Evolutionary conservation across 2,888 invertebrate species (phyloP).

Genomic region (Stenchaetothrips biformis): DNA sequence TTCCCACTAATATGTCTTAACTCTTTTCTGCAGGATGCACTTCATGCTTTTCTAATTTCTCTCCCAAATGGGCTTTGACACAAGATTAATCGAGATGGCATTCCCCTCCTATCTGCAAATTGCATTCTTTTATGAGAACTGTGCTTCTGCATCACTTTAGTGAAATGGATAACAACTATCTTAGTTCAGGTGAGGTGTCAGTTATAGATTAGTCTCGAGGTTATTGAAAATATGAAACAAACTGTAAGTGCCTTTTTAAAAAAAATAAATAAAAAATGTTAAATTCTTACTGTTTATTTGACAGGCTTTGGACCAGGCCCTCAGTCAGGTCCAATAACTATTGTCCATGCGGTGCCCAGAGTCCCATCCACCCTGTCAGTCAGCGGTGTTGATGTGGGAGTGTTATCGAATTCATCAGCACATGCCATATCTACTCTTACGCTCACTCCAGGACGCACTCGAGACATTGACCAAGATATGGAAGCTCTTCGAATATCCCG

Average conservation of each 20-base stretch:
- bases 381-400: constrained; percentile 45
- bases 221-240: neutral
- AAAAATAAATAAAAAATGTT: neutral
- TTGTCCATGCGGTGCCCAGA: constrained; percentile 42
- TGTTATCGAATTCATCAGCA: constrained; percentile 45
- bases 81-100: neutral
- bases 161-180: neutral
- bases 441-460: constrained; percentile 66
- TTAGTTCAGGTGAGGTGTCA: neutral
- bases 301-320: constrained; percentile 9
- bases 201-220: neutral
- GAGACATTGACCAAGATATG: constrained; percentile 80
- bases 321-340: neutral
- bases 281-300: neutral
- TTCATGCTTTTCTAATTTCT: neutral
- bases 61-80: neutral
- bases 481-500: constrained; percentile 72
- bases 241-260: neutral
- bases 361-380: constrained; percentile 50
- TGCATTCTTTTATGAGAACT: neutral
- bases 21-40: neutral
- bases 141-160: neutral
- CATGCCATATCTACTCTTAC: constrained; percentile 61
- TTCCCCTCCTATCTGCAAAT: neutral
- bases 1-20: no score